These are phyloP conservation scores for Masticophis lateralis DNA, from an alignment of 2,797 vertebrate species.

Conservation along the genomic window DNA sequence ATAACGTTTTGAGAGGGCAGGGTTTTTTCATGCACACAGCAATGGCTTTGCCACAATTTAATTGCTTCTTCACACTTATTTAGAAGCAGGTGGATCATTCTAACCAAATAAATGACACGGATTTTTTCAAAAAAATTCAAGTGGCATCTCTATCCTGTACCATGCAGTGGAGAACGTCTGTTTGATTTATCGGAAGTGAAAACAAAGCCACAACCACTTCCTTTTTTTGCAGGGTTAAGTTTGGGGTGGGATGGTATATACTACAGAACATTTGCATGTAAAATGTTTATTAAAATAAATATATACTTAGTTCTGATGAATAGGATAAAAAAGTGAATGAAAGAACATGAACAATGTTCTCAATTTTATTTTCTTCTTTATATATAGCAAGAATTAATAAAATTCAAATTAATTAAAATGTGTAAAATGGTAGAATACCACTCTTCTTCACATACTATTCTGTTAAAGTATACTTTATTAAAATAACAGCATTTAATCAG, in stretches of 20 bases:
- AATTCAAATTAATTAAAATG: neutral
- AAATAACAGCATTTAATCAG: neutral
- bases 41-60: neutral
- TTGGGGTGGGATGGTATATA: neutral
- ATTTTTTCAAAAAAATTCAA: neutral
- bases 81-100: neutral
- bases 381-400: neutral
- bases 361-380: constrained; percentile 14
- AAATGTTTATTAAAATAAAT: constrained; percentile 13
- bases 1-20: neutral
- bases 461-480: neutral
- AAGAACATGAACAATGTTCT: neutral
- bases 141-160: neutral
- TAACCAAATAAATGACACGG: constrained; percentile 16
- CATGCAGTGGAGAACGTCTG: neutral
- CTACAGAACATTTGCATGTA: neutral
- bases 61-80: constrained; percentile 19
- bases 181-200: constrained; percentile 37
- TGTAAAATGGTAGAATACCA: neutral
- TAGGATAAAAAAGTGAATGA: neutral
- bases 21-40: neutral
- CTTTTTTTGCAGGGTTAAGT: constrained; percentile 22
- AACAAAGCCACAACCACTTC: constrained; percentile 47
- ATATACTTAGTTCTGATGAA: neutral
- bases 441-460: neutral